phyloP scores from a whole-genome alignment of 2,888 invertebrate genomes.

The Hydropsyche betteni region DNA sequence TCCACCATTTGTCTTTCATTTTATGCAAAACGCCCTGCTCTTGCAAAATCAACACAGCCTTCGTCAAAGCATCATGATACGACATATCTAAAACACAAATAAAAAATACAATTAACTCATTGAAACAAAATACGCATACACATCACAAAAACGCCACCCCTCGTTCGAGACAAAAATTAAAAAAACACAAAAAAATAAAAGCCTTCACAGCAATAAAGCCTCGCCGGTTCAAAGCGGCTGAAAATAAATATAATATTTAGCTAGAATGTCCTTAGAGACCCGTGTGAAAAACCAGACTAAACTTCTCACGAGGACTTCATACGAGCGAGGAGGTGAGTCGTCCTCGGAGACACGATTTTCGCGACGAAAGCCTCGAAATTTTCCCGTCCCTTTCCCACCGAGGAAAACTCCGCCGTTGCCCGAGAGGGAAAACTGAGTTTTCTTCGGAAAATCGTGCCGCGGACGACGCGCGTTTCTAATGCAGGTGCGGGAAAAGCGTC shows the following conservation, averaged over 20 bases:
- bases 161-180: too few species aligned
- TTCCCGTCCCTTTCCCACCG: constrained; percentile 37
- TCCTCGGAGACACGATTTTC: constrained; percentile 5
- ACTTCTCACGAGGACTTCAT: constrained; percentile 47
- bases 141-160: neutral
- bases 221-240: too few species aligned
- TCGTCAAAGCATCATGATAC: constrained; percentile 80
- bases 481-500: constrained; percentile 42
- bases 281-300: constrained; percentile 52
- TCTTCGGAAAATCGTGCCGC: constrained; percentile 28
- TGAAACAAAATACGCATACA: neutral
- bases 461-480: constrained; percentile 49
- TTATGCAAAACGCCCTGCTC: constrained; percentile 81
- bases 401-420: neutral
- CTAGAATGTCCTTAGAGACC: constrained; percentile 43
- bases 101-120: neutral
- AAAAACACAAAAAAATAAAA: too few species aligned
- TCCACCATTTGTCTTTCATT: constrained; percentile 92
- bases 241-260: constrained; percentile 23
- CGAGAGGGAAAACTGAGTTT: constrained; percentile 4
- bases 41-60: constrained; percentile 84
- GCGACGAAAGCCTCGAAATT: constrained; percentile 20
- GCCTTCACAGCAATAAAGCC: too few species aligned
- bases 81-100: constrained; percentile 66
- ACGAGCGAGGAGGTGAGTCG: constrained; percentile 28